Evolutionary conservation across 2,797 vertebrate genomes (phyloP).

Genomic region (Apodemus agrarius): DNA sequence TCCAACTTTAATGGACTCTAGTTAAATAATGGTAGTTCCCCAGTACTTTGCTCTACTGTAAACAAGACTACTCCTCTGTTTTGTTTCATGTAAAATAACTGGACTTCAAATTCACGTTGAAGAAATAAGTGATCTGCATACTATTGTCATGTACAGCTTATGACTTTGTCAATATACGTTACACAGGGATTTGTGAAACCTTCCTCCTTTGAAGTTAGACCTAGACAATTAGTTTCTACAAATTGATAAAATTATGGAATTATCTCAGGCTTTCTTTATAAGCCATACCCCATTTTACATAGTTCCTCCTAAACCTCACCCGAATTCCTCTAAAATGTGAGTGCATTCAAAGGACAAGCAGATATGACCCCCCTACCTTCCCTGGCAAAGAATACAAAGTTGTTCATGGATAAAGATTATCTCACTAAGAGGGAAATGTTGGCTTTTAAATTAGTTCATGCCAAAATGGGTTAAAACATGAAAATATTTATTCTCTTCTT

Average conservation of each 20-base stretch:
- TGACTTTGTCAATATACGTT: neutral
- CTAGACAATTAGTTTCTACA: conserved; percentile 7
- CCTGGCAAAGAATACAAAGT: neutral
- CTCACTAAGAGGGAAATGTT: neutral
- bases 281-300: neutral
- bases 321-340: neutral
- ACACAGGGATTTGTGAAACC: neutral
- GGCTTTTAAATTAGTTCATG: conserved; percentile 13
- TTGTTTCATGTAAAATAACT: conserved; percentile 1
- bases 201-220: neutral
- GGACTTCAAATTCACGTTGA: neutral
- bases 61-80: neutral
- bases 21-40: neutral
- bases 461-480: neutral
- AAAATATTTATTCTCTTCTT: neutral
- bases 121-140: neutral
- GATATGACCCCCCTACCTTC: neutral
- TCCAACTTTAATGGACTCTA: neutral
- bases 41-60: neutral
- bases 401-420: neutral
- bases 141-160: neutral
- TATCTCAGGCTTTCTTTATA: conserved; percentile 18
- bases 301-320: neutral
- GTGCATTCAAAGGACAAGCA: neutral
- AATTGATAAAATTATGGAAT: neutral